A percentile compares a stretch with the other conserved stretches of the same genome.
phyloP scores from a whole-genome alignment of 2,888 invertebrate genomes.

The Marronus borbonicus region DNA sequence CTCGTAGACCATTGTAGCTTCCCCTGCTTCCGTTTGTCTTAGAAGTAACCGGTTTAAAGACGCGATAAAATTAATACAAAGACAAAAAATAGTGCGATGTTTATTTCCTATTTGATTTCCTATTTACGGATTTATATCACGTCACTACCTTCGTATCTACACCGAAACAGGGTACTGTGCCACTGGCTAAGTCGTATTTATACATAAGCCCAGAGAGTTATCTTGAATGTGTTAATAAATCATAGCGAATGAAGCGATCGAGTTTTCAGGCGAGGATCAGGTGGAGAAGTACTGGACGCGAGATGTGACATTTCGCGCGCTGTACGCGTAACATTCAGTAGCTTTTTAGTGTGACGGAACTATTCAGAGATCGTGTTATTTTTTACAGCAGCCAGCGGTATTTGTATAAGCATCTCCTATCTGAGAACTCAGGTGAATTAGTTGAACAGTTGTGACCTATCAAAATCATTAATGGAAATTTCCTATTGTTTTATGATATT shows the following conservation, averaged over 20 bases:
- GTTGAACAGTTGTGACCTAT: no score
- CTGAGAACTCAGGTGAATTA: no score
- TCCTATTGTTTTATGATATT: no score
- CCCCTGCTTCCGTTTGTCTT: not conserved
- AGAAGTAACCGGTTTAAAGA: not conserved
- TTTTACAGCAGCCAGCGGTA: no score
- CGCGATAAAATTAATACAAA: not conserved
- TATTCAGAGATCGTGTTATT: no score
- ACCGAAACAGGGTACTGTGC: slow-evolving; percentile 8
- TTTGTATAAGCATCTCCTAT: no score
- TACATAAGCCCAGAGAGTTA: slow-evolving; percentile 20
- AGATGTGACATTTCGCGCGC: slow-evolving; percentile 1
- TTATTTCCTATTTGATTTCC: not conserved
- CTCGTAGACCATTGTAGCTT: slow-evolving; percentile 45
- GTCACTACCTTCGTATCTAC: not conserved
- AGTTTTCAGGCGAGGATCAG: slow-evolving; percentile 2
- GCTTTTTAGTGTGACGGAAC: no score
- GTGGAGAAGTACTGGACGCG: not conserved
- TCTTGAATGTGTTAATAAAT: slow-evolving; percentile 42
- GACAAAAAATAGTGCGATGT: not conserved
- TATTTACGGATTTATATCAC: slow-evolving; percentile 3
- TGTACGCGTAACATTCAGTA: not conserved
- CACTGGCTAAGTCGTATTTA: slow-evolving; percentile 29
- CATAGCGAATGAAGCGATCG: not conserved
- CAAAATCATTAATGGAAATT: no score